Evolutionary conservation across 2,888 invertebrate species (phyloP).

Genomic region (Hedychridium roseum): DNA sequence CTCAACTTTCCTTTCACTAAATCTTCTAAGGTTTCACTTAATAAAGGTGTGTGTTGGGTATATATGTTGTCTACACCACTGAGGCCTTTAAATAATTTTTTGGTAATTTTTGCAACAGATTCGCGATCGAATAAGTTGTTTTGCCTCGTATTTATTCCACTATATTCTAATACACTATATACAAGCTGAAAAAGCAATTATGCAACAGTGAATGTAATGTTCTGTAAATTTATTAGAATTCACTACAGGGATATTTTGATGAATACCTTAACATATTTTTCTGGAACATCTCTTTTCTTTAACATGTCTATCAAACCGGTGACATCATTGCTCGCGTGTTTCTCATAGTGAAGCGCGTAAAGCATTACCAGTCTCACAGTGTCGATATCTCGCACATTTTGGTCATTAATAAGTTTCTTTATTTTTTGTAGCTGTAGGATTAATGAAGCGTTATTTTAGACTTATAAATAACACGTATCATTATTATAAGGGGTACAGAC

Average conservation of each 20-base stretch:
- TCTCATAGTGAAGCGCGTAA: slow-evolving; percentile 93
- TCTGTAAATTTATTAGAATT: not conserved
- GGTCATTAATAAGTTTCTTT: slow-evolving; percentile 80
- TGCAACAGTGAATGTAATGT: not conserved
- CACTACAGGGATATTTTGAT: not conserved
- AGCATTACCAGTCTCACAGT: slow-evolving; percentile 88
- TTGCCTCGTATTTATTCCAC: slow-evolving; percentile 82
- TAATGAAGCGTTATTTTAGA: not conserved
- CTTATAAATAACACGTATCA: slow-evolving; percentile 4
- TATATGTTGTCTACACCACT: slow-evolving; percentile 99
- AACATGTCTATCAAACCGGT: slow-evolving; percentile 78
- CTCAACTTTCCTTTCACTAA: slow-evolving; percentile 89
- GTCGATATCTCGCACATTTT: slow-evolving; percentile 78
- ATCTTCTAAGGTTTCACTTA: slow-evolving; percentile 90
- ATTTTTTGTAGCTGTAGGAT: slow-evolving; percentile 65
- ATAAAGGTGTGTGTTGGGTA: slow-evolving; percentile 95
- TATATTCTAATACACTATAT: slow-evolving; percentile 80
- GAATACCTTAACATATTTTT: slow-evolving; percentile 64
- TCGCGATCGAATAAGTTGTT: slow-evolving; percentile 85
- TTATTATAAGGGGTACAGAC: slow-evolving; percentile 51
- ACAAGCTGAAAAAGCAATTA: slow-evolving; percentile 65
- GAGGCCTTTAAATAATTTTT: slow-evolving; percentile 86
- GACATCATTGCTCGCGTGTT: slow-evolving; percentile 85
- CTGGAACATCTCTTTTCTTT: slow-evolving; percentile 76
- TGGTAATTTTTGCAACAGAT: slow-evolving; percentile 89